Percentiles rank a stretch among this genome's conserved stretches.
Conservation (phyloP, 2,113 vertebrate genomes). For the Orthonyx spaldingii region DNA sequence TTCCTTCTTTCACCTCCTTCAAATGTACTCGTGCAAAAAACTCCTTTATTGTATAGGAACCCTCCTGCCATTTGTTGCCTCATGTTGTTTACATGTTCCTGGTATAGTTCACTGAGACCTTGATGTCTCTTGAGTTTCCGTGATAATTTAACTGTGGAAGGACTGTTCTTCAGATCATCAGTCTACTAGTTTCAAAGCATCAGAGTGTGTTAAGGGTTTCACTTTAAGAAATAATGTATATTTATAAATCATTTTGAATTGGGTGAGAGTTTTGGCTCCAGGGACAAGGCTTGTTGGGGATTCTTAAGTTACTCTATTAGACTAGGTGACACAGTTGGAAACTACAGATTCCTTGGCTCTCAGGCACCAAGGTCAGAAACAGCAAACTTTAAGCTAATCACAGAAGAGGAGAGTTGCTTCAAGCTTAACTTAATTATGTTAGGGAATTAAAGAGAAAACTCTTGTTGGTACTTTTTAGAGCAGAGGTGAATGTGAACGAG, state of each 20-base stretch:
- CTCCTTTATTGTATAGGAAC: not conserved
- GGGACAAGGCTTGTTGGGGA: not conserved
- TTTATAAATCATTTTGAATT: not conserved
- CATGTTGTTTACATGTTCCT: not conserved
- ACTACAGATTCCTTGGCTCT: not conserved
- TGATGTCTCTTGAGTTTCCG: not conserved
- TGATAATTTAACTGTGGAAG: not conserved
- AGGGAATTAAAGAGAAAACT: conserved; percentile 27
- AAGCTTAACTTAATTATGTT: conserved; percentile 32
- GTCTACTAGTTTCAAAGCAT: not conserved
- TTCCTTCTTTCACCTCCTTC: not conserved
- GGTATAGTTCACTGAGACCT: not conserved
- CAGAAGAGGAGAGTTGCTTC: not conserved
- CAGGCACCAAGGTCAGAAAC: not conserved
- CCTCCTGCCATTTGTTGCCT: not conserved
- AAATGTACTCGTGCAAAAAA: not conserved
- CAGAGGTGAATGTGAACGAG: not conserved
- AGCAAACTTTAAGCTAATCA: conserved; percentile 14
- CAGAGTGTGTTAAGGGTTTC: not conserved
- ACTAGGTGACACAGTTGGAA: not conserved
- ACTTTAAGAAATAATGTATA: not conserved
- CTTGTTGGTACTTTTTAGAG: not conserved
- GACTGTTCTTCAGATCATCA: not conserved
- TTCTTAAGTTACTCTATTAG: not conserved
- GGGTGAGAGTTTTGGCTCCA: not conserved